Base-by-base conservation (phyloP, 2,113 vertebrate species). In the Eclectus roratus region DNA sequence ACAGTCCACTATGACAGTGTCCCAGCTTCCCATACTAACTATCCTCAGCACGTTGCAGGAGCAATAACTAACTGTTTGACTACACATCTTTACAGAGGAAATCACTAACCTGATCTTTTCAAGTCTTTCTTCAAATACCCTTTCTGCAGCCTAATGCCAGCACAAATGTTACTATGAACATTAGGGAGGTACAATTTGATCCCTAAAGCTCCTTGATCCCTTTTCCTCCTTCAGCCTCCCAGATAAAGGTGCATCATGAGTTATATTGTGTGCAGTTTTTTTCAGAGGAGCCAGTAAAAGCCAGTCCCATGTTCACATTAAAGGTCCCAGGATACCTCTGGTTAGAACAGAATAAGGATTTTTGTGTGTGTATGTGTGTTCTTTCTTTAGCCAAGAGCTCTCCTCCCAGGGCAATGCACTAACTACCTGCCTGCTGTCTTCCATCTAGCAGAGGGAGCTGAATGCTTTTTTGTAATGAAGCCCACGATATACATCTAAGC, bases 381-480 rank as follows among this genome's bases (percentile, higher is more conserved):
- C 39, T 92, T 93, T 84, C 73, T 91, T 76, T 74, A 86, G 80
- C 86, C 85, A 92, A 84, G 60, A 2, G 2, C 61, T 91, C 37
- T 81, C 53, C 80, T 95, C 86, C 58, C 78, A 81, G 73, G 80
- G 63, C 49, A 91, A 74, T 31, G 31, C 31, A 81, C 70, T 91
- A 91, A 96, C 83, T 81, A 94, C 69, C 69, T 95, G 73, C 74
- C 83, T 81, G 86, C 90, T 95, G 90, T 76, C 82, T 85, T 97
- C 63, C 69, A 61, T 61, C 69, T 94, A 87, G 28, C 65, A 95
- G 44, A 81, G 80, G 44, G 31, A 95, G 21, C 28, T 58, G 65
- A 96, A 89, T 28, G 31, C 4, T 52, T 94, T 91, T 21, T 64
- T 76, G 43, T 70, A 85, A 53, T 49, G 53, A 61, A 79, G 47